Base-by-base conservation (phyloP, 2,797 vertebrate genomes). In the Phataginus tricuspis region DNA sequence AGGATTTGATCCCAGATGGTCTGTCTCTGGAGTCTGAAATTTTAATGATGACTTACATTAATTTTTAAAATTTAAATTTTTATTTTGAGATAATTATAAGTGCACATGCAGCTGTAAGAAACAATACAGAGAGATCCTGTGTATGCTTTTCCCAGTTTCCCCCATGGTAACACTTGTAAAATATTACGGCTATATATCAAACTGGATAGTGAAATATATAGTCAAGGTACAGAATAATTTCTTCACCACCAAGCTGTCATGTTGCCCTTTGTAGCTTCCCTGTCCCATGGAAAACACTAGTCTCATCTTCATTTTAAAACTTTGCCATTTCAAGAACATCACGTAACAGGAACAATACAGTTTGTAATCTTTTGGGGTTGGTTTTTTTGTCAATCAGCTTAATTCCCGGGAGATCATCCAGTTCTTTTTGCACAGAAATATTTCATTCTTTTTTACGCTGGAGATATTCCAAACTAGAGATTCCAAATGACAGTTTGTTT, bases 181-280 rank as follows among this genome's bases (percentile, higher is more conserved):
- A 71, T 15, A 34, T 55, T 92, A 85, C 5, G 61, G 19, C 45
- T 80, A 31, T 39, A 23, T 59, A 27, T 86, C 15, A 69, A 68
- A 63, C 0, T 66, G 15, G 16, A 80, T 85, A 68, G 27, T 80
- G 34, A 74, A 53, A 79, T 68, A 79, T 53, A 89, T 18, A 59
- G 57, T 94, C 55, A 85, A 94, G 53, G 74, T 74, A 86, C 13
- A 86, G 45, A 86, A 71, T 51, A 90, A 82, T 88, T 64, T 39
- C 37, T 82, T 83, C 61, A 91, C 53, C 23, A 77, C 9, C 69
- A n/a, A 31, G 37, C 31, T 8, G 57, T 86, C n/a, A 6, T 49
- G 12, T 71, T 42, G 23, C 7, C 4, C 27, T 64, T 74, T 71
- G 37, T 78, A 71, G 29, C 37, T 87, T 37, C 25, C 53, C 25